phyloP scores from a whole-genome alignment of 2,113 vertebrate species.

The Lichenostomus cassidix region DNA sequence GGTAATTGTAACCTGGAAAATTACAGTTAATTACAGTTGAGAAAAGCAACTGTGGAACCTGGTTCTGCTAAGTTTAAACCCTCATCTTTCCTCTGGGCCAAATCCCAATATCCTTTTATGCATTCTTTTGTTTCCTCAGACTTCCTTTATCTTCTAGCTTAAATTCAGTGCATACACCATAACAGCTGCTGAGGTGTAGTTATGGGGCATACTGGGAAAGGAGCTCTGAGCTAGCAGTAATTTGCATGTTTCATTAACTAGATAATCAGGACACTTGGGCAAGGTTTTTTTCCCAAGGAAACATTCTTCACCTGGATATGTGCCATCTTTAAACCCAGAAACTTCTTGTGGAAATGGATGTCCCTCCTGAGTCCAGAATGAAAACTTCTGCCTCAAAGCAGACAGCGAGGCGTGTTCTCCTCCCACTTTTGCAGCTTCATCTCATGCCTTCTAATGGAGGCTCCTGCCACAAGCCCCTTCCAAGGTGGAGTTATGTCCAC shows the following conservation, averaged over 20 bases:
- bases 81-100: background rate
- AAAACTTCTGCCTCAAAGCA: background rate
- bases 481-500: background rate
- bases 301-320: slow-evolving; percentile 1
- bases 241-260: slow-evolving; percentile 57
- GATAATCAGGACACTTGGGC: slow-evolving; percentile 38
- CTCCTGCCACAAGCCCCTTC: background rate
- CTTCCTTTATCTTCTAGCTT: slow-evolving; percentile 12
- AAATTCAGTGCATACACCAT: background rate
- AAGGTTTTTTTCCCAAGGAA: background rate
- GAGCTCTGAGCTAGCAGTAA: slow-evolving; percentile 37
- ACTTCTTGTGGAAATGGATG: background rate
- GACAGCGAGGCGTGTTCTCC: fast-evolving
- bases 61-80: background rate
- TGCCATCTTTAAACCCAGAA: background rate
- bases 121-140: slow-evolving; percentile 1
- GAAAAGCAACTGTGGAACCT: background rate
- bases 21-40: background rate
- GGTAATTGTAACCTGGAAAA: background rate
- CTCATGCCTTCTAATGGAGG: background rate
- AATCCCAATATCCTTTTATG: background rate
- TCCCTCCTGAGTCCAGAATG: background rate
- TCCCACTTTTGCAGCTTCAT: background rate
- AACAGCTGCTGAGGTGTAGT: slow-evolving; percentile 19
- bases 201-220: background rate